A percentile compares a stretch with the other conserved stretches of the same genome.
Evolutionary conservation across 2,888 invertebrate species (phyloP).

Genomic region (Nysson spinosus): DNA sequence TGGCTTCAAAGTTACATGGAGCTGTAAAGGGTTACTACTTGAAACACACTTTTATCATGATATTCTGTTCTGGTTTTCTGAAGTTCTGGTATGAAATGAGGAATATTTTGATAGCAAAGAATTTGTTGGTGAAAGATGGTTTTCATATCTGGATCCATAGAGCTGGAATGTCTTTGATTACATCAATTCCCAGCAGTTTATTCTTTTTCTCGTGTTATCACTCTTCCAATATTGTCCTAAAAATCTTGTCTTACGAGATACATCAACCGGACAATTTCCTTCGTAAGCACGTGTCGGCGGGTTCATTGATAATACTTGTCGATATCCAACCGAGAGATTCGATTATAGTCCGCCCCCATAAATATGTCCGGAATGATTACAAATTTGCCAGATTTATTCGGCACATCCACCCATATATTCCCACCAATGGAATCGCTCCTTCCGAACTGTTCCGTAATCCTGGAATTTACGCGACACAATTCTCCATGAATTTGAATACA

Average conservation of each 20-base stretch:
- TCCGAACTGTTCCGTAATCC: too few species aligned
- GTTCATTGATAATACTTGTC: conserved; percentile 19
- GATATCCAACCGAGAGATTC: neutral
- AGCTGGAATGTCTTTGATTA: conserved; percentile 8
- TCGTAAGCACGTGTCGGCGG: neutral
- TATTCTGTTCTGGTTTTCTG: too few species aligned
- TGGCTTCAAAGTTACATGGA: too few species aligned
- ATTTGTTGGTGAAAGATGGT: neutral
- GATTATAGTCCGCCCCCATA: neutral
- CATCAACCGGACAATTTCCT: neutral
- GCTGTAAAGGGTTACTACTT: too few species aligned
- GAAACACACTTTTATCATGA: too few species aligned
- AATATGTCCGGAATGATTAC: neutral
- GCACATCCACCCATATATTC: too few species aligned
- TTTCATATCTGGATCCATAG: neutral
- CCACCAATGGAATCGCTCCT: too few species aligned
- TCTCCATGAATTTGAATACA: too few species aligned
- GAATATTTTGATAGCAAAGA: conserved; percentile 31
- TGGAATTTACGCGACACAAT: too few species aligned
- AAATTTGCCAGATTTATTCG: conserved; percentile 27
- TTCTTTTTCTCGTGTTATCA: neutral
- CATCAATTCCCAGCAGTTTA: conserved; percentile 21
- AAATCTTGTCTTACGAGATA: neutral
- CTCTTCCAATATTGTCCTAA: neutral
- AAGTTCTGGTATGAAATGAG: conserved; percentile 5